Conservation (phyloP, 2,888 invertebrate genomes). For the Ellobium chinense region DNA sequence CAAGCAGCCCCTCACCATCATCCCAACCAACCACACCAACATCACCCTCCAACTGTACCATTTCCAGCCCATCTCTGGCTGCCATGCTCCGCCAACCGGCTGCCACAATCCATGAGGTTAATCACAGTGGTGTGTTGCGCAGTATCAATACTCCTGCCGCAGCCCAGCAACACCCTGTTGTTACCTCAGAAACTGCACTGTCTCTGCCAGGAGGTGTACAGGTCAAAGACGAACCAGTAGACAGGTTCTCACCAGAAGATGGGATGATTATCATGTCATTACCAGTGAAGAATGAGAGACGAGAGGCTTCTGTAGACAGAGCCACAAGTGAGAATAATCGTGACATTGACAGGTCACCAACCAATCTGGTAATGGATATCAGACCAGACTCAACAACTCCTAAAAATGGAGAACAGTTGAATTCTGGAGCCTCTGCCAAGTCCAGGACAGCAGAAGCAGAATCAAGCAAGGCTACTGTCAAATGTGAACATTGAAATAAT, state of each 20-base stretch:
- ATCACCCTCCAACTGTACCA: constrained; percentile 2
- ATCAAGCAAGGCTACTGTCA: background rate
- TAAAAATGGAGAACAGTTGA: background rate
- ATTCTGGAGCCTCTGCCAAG: background rate
- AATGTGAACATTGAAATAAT: background rate
- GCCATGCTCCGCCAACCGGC: constrained; percentile 40
- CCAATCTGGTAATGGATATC: background rate
- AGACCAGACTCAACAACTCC: background rate
- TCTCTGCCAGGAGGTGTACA: background rate
- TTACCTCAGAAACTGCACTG: background rate
- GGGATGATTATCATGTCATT: background rate
- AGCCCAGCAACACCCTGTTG: background rate
- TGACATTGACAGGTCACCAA: background rate
- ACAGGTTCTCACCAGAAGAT: background rate
- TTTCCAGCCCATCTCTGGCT: constrained; percentile 38
- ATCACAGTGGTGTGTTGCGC: background rate
- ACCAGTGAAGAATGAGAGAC: constrained; percentile 23
- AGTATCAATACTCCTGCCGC: background rate
- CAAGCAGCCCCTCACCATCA: background rate
- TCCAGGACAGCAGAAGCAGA: background rate
- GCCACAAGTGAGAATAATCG: background rate
- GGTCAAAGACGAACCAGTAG: constrained; percentile 23
- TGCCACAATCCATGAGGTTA: background rate
- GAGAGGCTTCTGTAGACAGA: background rate
- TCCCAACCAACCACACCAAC: background rate